Evolutionary conservation across 2,888 invertebrate species (phyloP).

Genomic region (Imbricaverruca yamaguchii): DNA sequence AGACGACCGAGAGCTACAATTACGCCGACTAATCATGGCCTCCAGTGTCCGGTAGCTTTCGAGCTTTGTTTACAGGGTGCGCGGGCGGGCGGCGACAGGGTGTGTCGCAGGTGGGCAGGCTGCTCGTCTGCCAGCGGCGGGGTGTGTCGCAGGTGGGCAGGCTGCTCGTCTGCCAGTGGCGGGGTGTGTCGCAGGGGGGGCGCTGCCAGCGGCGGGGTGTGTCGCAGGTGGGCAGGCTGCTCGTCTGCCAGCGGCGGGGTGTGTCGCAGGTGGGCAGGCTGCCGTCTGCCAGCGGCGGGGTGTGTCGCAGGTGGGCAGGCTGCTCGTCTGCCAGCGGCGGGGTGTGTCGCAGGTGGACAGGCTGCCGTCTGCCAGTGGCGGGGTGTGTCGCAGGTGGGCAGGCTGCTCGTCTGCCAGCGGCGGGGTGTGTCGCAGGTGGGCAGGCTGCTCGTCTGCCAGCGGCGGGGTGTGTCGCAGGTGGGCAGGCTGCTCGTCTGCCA

Average conservation of each 20-base stretch:
- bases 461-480: neutral
- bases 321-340: too few relatives aligned
- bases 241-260: too few relatives aligned
- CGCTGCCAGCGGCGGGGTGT: neutral
- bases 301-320: too few relatives aligned
- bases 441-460: too few relatives aligned
- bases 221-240: too few relatives aligned
- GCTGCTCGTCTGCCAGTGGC: neutral
- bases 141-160: neutral
- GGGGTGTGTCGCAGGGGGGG: neutral
- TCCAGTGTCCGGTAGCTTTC: neutral
- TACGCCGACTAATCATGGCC: neutral
- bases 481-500: neutral
- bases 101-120: neutral
- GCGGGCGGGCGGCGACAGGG: neutral
- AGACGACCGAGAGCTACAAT: neutral
- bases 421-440: too few relatives aligned
- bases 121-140: neutral
- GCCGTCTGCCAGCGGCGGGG: too few relatives aligned
- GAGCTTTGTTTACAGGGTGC: conserved; percentile 1
- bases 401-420: too few relatives aligned
- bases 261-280: too few relatives aligned
- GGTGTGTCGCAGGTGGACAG: too few relatives aligned
- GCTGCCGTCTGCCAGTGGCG: too few relatives aligned
- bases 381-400: too few relatives aligned